phyloP scores from a whole-genome alignment of 1,140 invertebrate genomes.

The Trachymyrmex cornetzi region DNA sequence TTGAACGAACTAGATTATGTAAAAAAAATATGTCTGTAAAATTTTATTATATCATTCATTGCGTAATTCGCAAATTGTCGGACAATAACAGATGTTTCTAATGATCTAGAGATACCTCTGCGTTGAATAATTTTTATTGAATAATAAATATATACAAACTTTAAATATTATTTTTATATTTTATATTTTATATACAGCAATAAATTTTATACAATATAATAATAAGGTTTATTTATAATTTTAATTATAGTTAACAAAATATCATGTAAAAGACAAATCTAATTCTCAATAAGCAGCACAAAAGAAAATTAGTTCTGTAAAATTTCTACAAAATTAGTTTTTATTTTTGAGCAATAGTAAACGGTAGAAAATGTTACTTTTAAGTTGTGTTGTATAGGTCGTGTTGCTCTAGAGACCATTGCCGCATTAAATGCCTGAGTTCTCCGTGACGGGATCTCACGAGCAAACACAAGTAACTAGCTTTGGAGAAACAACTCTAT shows the following conservation, averaged over 20 bases:
- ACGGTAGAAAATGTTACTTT: background rate
- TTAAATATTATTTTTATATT: background rate
- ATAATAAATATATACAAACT: background rate
- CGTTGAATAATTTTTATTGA: background rate
- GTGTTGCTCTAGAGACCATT: background rate
- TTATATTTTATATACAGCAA: background rate
- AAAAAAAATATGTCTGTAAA: background rate
- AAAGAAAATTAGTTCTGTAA: conserved; percentile 22
- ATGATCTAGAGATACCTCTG: background rate
- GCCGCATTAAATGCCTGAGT: conserved; percentile 18
- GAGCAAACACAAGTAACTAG: conserved; percentile 24
- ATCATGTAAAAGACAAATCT: background rate
- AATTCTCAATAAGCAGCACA: background rate
- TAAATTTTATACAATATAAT: background rate
- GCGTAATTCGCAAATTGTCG: background rate
- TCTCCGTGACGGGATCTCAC: background rate
- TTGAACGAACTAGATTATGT: background rate
- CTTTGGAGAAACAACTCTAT: conserved; percentile 5
- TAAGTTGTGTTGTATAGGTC: background rate
- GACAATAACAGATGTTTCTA: conserved; percentile 14
- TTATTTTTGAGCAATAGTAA: background rate
- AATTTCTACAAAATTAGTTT: conserved; percentile 21
- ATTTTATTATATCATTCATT: background rate
- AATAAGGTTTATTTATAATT: background rate
- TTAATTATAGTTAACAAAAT: conserved; percentile 3